Evolutionary conservation across 2,113 vertebrate genomes (phyloP).

Genomic region (Gasterosteus aculeatus): DNA sequence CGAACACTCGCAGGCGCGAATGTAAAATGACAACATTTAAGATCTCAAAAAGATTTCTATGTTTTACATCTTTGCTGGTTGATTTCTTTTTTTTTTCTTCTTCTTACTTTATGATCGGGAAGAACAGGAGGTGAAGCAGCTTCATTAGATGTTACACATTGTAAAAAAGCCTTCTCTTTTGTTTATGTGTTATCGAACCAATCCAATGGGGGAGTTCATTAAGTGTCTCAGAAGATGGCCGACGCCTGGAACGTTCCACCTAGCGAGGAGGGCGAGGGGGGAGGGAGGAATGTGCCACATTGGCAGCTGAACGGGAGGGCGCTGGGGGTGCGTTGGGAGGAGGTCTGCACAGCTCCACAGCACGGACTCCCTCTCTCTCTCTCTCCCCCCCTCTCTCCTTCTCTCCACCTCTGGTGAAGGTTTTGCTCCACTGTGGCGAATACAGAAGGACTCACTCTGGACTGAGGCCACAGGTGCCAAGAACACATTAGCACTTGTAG

Average conservation of each 20-base stretch:
- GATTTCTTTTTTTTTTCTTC: conserved; percentile 24
- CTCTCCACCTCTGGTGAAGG: conserved; percentile 65
- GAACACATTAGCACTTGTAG: conserved; percentile 81
- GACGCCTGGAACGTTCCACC: conserved; percentile 75
- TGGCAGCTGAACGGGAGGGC: conserved; percentile 48
- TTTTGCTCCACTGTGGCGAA: conserved; percentile 55
- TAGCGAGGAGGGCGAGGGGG: conserved; percentile 61
- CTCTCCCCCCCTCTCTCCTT: conserved; percentile 68
- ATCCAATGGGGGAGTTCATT: conserved; percentile 43
- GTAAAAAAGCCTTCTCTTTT: conserved; percentile 54
- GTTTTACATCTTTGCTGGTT: conserved; percentile 49
- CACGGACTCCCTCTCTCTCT: conserved; percentile 75
- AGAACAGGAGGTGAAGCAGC: conserved; percentile 41
- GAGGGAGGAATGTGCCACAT: conserved; percentile 71
- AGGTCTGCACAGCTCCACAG: conserved; percentile 55
- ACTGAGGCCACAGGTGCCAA: conserved; percentile 73
- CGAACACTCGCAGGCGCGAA: conserved; percentile 64
- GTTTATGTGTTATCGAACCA: conserved; percentile 58
- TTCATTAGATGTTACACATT: conserved; percentile 55
- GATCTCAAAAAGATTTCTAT: conserved; percentile 38
- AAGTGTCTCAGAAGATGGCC: conserved; percentile 75
- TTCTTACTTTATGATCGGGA: conserved; percentile 29
- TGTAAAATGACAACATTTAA: conserved; percentile 68
- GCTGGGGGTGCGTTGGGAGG: conserved; percentile 13
- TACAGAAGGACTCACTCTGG: conserved; percentile 69